These are phyloP conservation scores for Plagodis dolabraria DNA, from an alignment of 2,888 invertebrate genomes.

Conservation along the genomic window DNA sequence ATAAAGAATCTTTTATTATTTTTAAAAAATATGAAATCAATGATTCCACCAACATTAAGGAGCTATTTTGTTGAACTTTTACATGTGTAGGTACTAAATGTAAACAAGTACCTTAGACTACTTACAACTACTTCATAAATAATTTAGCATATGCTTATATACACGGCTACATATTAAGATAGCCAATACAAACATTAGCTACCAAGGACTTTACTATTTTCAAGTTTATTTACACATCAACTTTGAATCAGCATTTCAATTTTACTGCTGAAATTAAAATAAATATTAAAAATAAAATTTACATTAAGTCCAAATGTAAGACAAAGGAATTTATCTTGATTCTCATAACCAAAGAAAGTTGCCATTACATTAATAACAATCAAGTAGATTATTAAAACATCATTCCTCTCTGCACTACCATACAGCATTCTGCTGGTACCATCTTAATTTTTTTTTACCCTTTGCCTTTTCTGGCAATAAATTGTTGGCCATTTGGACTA, in stretches of 20 bases:
- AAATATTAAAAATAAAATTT: too few relatives aligned
- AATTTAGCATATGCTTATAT: conserved; percentile 69
- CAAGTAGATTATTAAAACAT: too few relatives aligned
- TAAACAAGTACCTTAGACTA: conserved; percentile 35
- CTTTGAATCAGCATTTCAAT: conserved; percentile 5
- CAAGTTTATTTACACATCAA: conserved; percentile 3
- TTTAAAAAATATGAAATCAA: conserved; percentile 61
- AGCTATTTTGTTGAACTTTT: conserved; percentile 56
- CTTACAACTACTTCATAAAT: conserved; percentile 73
- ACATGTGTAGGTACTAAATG: conserved; percentile 44
- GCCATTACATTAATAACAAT: too few relatives aligned
- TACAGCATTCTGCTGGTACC: too few relatives aligned
- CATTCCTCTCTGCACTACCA: too few relatives aligned
- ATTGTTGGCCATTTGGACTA: too few relatives aligned
- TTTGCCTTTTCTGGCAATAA: too few relatives aligned
- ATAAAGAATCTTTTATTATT: conserved; percentile 65
- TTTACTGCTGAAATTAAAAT: too few relatives aligned
- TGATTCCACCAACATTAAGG: conserved; percentile 50
- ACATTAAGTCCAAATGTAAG: too few relatives aligned
- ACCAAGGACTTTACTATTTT: conserved; percentile 2
- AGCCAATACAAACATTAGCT: conserved; percentile 23
- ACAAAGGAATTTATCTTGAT: too few relatives aligned
- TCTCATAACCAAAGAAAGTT: too few relatives aligned
- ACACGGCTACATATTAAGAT: conserved; percentile 56
- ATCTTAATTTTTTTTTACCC: too few relatives aligned